phyloP scores from a whole-genome alignment of 1,140 invertebrate species.

The Solenopsis fugax region DNA sequence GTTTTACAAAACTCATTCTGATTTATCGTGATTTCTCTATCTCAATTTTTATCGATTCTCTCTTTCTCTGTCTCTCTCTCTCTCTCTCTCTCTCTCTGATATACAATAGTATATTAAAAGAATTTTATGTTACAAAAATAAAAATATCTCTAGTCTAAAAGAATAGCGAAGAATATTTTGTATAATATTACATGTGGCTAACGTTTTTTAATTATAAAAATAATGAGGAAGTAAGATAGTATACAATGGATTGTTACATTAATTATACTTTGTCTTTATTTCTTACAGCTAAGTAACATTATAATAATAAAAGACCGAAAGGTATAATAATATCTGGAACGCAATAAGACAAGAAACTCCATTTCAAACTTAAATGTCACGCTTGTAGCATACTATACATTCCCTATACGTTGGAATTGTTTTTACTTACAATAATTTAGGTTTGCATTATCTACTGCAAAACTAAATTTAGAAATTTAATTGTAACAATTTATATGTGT shows the following conservation, averaged over 20 bases:
- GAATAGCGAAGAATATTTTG: neutral
- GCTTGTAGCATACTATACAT: neutral
- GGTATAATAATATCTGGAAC: neutral
- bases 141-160: neutral
- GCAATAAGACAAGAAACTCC: constrained; percentile 11
- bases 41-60: neutral
- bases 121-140: neutral
- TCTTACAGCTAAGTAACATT: neutral
- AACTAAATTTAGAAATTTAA: constrained; percentile 2
- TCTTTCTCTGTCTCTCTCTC: neutral
- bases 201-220: constrained; percentile 4
- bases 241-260: neutral
- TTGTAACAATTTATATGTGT: too few species aligned
- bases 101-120: neutral
- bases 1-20: neutral
- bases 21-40: neutral
- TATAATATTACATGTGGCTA: neutral
- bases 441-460: neutral
- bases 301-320: neutral
- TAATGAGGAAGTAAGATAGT: neutral
- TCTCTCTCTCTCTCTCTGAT: neutral
- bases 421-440: neutral
- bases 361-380: constrained; percentile 6
- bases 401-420: too few species aligned
- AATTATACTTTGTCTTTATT: neutral